Evolutionary conservation across 92 coral and sea anemone species (phyloP), one percentile per base, ranked within the genome.

Genomic region (Pocillopora grandis): DNA sequence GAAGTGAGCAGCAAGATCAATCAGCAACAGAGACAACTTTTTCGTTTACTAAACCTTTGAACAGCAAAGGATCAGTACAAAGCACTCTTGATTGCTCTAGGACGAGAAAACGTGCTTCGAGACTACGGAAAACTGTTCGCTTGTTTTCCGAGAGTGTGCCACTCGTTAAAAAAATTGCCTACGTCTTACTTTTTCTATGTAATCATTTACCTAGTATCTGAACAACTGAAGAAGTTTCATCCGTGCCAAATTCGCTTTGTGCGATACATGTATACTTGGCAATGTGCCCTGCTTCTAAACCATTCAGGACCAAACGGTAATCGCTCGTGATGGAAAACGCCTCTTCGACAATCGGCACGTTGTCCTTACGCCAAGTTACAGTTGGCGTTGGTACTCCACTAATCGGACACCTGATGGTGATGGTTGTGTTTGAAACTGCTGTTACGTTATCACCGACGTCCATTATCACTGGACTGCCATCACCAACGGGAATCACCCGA

Each of bases 221-320:
- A 3, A 91, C 86, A 15, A 20, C 14, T 1, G 94, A 84, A 16
- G 87, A 81, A 68, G 15, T 10, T 0, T n/a, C 71, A 15, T 76
- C 84, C 23, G 71, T 48, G 20, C 94, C 90, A 61, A 75, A 85
- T 6, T n/a, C 27, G 77, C 67, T 89, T 77, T 62, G 70, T 16
- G 82, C 87, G 13, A 13, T 86, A 31, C 95, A 92, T 0, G 83
- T 59, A 68, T 92, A 92, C 72, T 75, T 58, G 36, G 87, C 95
- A 18, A 78, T 55, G 60, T 78, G 70, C 5, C n/a, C 62, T 48
- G 52, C 18, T 23, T 3, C 15, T 1, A 37, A 42, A 55, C 62
- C 12, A 58, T 20, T 7, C 6, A 33, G 65, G 15, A 9, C 14
- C 65, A 61, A 61, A 61, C 13, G 18, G 4, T 4, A 61, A 61